These are phyloP conservation scores for Amphipyra tragopoginis DNA, from an alignment of 2,888 invertebrate species.

Conservation along the genomic window DNA sequence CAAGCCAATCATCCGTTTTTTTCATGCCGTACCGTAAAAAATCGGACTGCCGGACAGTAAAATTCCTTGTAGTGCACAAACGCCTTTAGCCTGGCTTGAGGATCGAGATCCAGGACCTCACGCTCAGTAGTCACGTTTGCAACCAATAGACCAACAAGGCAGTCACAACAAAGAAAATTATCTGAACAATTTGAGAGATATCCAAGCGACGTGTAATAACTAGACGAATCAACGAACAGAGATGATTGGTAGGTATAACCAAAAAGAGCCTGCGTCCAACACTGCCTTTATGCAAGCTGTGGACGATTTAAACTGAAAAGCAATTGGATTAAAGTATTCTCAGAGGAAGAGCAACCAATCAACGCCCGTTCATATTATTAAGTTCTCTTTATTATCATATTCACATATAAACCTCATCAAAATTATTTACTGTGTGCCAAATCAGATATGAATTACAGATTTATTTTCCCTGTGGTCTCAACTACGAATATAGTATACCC, in stretches of 20 bases:
- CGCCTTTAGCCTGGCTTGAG: no score
- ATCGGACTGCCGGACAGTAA: no score
- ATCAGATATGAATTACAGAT: slow-evolving; percentile 45
- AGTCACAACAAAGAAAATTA: no score
- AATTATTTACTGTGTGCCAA: slow-evolving; percentile 26
- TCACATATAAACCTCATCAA: slow-evolving; percentile 19
- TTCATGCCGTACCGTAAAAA: no score
- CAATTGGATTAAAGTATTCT: slow-evolving; percentile 14
- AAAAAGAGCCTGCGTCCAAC: background rate
- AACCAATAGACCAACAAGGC: no score
- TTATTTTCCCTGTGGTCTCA: slow-evolving; percentile 36
- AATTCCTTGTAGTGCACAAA: no score
- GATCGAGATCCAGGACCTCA: no score
- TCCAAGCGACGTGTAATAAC: no score
- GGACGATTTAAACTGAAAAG: background rate
- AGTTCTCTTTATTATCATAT: background rate
- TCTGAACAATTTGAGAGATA: no score
- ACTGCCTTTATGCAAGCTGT: no score
- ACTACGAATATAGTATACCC: slow-evolving; percentile 14
- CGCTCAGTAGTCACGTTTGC: no score
- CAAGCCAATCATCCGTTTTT: no score
- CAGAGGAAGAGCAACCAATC: slow-evolving; percentile 9
- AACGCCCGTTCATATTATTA: background rate
- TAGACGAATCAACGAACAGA: background rate
- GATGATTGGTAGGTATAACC: background rate